Percentiles rank a stretch among this genome's conserved stretches.
These are phyloP conservation scores for Agrochola litura DNA, from an alignment of 2,888 invertebrate species.

Conservation along the genomic window DNA sequence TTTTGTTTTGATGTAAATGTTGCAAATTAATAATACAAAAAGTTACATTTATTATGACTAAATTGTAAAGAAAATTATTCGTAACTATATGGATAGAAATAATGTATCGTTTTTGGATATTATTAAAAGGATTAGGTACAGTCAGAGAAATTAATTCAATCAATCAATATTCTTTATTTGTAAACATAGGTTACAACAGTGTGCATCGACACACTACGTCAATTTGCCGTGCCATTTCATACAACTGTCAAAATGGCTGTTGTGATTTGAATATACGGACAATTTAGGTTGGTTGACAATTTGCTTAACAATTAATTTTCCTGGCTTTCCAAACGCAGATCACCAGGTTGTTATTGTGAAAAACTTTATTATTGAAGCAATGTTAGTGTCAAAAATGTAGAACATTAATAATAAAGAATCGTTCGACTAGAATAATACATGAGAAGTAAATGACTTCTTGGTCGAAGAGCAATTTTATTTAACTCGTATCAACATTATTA, in stretches of 20 bases:
- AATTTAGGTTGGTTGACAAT: not conserved
- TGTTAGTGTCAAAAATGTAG: not conserved
- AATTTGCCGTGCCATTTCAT: too few species aligned
- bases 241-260: not conserved
- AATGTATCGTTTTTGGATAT: too few species aligned
- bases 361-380: not conserved
- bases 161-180: too few species aligned
- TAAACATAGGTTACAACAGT: too few species aligned
- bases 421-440: not conserved
- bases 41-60: too few species aligned
- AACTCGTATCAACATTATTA: not conserved
- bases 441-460: not conserved
- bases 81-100: not conserved
- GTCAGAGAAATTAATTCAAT: not conserved
- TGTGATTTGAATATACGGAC: not conserved
- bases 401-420: not conserved
- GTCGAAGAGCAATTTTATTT: not conserved
- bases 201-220: not conserved
- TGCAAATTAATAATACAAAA: not conserved
- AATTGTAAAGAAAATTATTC: not conserved
- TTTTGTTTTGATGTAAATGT: conserved; percentile 28
- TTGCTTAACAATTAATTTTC: not conserved
- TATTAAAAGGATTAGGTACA: not conserved
- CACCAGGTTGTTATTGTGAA: not conserved
- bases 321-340: not conserved